These are phyloP conservation scores for Gallirallus australis DNA, from an alignment of 2,797 vertebrate genomes.

Conservation along the genomic window DNA sequence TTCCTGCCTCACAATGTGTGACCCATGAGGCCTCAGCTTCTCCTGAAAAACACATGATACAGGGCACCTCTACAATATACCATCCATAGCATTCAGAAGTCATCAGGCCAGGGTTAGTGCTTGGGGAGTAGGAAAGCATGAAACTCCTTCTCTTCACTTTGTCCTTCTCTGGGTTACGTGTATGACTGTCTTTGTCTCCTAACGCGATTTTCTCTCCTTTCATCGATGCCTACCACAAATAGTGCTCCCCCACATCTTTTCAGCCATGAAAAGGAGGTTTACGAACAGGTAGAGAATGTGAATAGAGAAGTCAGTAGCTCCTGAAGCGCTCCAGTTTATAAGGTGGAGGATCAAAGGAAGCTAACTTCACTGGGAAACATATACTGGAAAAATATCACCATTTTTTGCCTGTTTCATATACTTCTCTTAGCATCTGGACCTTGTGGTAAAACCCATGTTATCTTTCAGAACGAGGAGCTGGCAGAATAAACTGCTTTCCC, in stretches of 20 bases:
- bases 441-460: neutral
- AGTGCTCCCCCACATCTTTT: neutral
- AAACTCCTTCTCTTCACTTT: neutral
- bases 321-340: neutral
- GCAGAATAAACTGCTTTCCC: neutral
- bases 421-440: neutral
- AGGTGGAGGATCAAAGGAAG: neutral
- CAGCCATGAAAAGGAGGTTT: neutral
- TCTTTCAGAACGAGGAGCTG: neutral
- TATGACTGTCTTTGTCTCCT: neutral
- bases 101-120: neutral
- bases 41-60: neutral
- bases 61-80: neutral
- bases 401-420: neutral
- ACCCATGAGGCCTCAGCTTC: neutral
- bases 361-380: neutral
- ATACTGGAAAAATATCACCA: neutral
- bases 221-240: neutral
- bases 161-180: neutral
- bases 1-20: neutral
- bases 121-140: neutral
- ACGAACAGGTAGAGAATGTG: neutral
- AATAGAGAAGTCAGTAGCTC: neutral
- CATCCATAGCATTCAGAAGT: neutral
- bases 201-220: neutral